Conservation (phyloP, 2,888 invertebrate species). For the Nephrotoma guestfalica region DNA sequence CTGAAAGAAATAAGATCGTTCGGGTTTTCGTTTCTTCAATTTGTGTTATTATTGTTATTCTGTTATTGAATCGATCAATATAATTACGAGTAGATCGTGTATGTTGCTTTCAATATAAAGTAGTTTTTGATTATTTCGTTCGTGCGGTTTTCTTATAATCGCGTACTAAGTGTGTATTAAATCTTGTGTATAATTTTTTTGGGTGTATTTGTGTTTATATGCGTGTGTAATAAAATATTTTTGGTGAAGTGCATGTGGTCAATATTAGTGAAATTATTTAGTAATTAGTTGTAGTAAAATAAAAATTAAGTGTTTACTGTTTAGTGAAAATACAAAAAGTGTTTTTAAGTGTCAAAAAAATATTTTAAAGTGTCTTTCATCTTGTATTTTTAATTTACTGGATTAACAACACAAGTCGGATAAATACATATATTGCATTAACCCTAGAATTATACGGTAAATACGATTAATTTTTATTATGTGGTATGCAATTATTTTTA, state of each 20-base stretch:
- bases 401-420: not conserved
- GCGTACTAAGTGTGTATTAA: not conserved
- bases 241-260: not conserved
- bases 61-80: not conserved
- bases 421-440: not conserved
- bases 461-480: not conserved
- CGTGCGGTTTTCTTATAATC: not conserved
- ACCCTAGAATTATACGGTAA: not conserved
- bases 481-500: not conserved
- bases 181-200: not conserved
- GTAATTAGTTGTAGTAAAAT: not conserved
- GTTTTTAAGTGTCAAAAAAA: not conserved
- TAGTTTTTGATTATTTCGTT: not conserved
- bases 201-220: not conserved
- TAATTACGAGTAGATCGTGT: not conserved
- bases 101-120: not conserved
- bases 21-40: not conserved
- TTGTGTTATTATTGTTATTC: not conserved
- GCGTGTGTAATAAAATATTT: not conserved
- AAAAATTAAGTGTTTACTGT: not conserved
- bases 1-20: not conserved
- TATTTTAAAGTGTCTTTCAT: not conserved
- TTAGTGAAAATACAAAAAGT: not conserved
- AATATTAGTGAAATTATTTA: not conserved
- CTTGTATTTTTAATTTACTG: not conserved